Percentiles rank a stretch among this genome's conserved stretches.
These are phyloP conservation scores for Heteractis magnifica DNA, from an alignment of 92 coral and sea anemone species.

Conservation along the genomic window DNA sequence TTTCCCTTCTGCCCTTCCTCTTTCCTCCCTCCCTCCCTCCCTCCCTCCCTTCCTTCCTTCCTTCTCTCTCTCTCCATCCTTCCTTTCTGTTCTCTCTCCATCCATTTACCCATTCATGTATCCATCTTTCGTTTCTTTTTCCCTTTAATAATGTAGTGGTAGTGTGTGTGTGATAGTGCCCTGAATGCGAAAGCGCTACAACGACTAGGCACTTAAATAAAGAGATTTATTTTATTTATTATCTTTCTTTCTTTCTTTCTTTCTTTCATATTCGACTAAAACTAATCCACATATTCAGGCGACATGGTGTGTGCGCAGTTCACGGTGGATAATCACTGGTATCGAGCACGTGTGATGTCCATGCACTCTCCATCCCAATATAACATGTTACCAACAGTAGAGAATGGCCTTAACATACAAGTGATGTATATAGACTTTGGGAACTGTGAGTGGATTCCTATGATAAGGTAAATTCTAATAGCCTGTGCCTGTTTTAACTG, in stretches of 20 bases:
- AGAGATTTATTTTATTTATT: too few relatives aligned
- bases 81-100: not conserved
- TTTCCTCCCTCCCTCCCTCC: not conserved
- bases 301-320: slow-evolving; percentile 89
- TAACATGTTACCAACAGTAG: slow-evolving; percentile 62
- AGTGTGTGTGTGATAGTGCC: too few relatives aligned
- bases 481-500: too few relatives aligned
- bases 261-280: not conserved
- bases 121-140: not conserved
- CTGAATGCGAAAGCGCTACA: too few relatives aligned
- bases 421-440: slow-evolving; percentile 92
- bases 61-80: not conserved
- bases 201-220: too few relatives aligned
- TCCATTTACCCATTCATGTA: not conserved
- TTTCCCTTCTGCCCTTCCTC: not conserved
- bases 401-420: slow-evolving; percentile 73
- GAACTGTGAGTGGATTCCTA: slow-evolving; percentile 82
- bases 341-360: slow-evolving; percentile 83
- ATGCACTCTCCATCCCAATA: slow-evolving; percentile 70
- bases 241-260: not conserved
- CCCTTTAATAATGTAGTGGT: not conserved
- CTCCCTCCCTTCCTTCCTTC: not conserved
- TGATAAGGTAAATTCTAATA: slow-evolving; percentile 55
- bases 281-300: slow-evolving; percentile 35
- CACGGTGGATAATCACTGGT: slow-evolving; percentile 85